phyloP scores from a whole-genome alignment of 2,888 invertebrate species.

The Agrotis clavis region DNA sequence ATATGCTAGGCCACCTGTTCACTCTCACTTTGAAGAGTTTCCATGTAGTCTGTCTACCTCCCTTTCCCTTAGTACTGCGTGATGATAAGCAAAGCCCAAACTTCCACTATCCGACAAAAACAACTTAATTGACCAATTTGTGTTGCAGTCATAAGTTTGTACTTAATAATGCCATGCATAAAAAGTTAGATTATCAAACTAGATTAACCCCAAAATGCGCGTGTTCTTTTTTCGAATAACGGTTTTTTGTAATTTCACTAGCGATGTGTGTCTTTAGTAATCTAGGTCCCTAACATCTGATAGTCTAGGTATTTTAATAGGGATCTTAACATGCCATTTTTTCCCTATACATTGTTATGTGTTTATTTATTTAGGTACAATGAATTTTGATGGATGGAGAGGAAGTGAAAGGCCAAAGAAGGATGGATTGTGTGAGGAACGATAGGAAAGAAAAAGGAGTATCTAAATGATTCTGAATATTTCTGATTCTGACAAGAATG shows the following conservation, averaged over 20 bases:
- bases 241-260: conserved; percentile 4
- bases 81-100: neutral
- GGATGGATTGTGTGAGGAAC: too few species aligned
- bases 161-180: conserved; percentile 6
- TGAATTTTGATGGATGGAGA: too few species aligned
- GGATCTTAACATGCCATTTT: neutral
- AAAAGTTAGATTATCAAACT: conserved; percentile 14
- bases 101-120: conserved; percentile 3
- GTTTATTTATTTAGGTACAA: too few species aligned
- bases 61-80: neutral
- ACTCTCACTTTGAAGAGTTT: too few species aligned
- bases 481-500: too few species aligned
- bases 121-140: neutral
- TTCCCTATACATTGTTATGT: too few species aligned
- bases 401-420: too few species aligned
- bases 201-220: conserved; percentile 35
- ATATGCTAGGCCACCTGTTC: too few species aligned
- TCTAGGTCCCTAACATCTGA: neutral
- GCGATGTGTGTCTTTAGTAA: neutral
- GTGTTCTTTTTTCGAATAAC: conserved; percentile 16
- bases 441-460: too few species aligned
- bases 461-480: too few species aligned
- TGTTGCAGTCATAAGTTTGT: neutral
- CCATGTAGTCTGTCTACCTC: neutral
- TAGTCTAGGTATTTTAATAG: neutral